Evolutionary conservation across 2,113 vertebrate genomes (phyloP), one percentile per base, ranked within the genome.

Genomic region (Chloroceryle aenea): DNA sequence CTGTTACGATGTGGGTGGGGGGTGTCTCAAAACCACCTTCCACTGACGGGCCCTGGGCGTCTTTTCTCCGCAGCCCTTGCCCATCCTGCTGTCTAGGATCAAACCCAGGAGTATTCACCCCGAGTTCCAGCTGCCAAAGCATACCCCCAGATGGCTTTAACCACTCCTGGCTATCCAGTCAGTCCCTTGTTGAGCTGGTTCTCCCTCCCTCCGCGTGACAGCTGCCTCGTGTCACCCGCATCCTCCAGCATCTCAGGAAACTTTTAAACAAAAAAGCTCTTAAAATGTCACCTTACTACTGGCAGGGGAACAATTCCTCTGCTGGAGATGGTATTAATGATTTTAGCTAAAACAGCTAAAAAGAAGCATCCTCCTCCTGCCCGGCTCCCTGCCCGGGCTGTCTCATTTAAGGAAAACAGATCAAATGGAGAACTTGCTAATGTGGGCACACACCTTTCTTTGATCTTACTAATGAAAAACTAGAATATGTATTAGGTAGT

Each of bases 401-500:
- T 5, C 79, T 77, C 52, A 30, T 29, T 34, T 52, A 47, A 75
- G 76, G 42, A 21, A 8, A 75, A 64, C 4, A 8, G 38, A 72
- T 48, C 47, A 30, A 86, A 56, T 58, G 77, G 38, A 87, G 77
- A 72, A 34, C 56, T 48, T 2, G 2, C 89, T 72, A 87, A 78
- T 59, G 85, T 0, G 4, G 86, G 76, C 89, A 77, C 50, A 55
- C 61, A 77, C 73, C 89, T 72, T 40, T 23, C 86, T 90, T 67
- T 93, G 93, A 96, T 74, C 86, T 90, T 7, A 36, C 68, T 89
- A 89, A 92, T 91, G 91, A 95, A 79, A 86, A 87, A 87, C 43
- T 6, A 81, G 69, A 52, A 63, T 27, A 67, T 11, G 52, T 8
- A 62, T 75, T 67, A 93, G 63, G 83, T 2, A 45, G 86, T 12